Conservation (phyloP, 2,113 vertebrate species). For the Tonatia bakeri region DNA sequence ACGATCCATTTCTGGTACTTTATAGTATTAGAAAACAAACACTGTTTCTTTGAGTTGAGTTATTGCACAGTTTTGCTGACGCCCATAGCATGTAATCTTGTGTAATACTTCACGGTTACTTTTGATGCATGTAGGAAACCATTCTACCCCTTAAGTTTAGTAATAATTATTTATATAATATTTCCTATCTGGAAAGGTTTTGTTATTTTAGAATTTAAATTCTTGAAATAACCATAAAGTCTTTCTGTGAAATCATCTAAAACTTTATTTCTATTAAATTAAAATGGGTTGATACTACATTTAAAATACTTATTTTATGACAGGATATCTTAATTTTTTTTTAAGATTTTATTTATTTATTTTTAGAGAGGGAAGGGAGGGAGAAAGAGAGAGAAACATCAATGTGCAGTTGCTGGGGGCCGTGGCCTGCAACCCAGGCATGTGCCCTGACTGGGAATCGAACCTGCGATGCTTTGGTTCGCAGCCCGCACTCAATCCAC, state of each 20-base stretch:
- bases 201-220: conserved; percentile 36
- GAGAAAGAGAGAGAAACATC: no score
- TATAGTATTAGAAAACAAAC: conserved; percentile 62
- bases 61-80: not conserved
- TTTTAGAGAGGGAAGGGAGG: no score
- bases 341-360: no score
- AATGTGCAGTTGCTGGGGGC: no score
- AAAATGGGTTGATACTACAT: not conserved
- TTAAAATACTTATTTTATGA: conserved; percentile 5
- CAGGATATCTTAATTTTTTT: not conserved
- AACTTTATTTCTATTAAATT: conserved; percentile 29
- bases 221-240: not conserved
- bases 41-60: conserved; percentile 22
- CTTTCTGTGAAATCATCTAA: conserved; percentile 33
- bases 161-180: conserved; percentile 18
- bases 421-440: no score
- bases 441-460: no score
- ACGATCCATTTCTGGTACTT: conserved; percentile 31
- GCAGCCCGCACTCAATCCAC: no score
- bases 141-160: not conserved
- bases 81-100: not conserved
- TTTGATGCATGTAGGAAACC: not conserved
- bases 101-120: not conserved
- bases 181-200: not conserved
- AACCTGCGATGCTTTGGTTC: no score